Conservation (phyloP, 2,888 invertebrate genomes). For the Trissonchulus latispiculum region DNA sequence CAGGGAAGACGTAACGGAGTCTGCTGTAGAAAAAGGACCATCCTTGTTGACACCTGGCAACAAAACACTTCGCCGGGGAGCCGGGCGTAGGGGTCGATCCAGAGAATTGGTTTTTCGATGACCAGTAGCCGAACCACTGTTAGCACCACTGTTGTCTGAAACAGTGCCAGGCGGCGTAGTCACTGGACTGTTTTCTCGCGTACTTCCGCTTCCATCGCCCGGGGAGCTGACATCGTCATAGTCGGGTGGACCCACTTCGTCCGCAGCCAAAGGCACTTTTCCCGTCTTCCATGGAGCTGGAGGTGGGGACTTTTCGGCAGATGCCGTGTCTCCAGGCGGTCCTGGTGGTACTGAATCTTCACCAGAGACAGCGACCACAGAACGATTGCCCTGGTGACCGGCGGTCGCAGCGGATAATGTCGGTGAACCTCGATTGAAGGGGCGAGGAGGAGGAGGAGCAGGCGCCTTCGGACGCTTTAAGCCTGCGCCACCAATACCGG, state of each 20-base stretch:
- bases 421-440: not conserved
- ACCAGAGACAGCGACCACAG: not conserved
- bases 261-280: not conserved
- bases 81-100: not conserved
- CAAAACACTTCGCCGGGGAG: not conserved
- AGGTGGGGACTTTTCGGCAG: not conserved
- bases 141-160: not conserved
- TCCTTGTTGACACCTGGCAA: not conserved
- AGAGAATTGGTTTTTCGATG: constrained; percentile 2
- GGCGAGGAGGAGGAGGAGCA: constrained; percentile 12
- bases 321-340: not conserved
- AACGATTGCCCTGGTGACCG: not conserved
- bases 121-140: not conserved
- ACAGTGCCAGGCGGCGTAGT: too few relatives aligned
- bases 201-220: too few relatives aligned
- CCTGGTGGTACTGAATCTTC: not conserved
- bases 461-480: constrained; percentile 12
- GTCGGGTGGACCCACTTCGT: not conserved
- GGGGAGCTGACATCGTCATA: not conserved
- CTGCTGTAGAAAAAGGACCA: too few relatives aligned
- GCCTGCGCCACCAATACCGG: not conserved
- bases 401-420: not conserved
- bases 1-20: not conserved
- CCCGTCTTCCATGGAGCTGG: too few relatives aligned
- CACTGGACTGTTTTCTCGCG: too few relatives aligned